phyloP scores from a whole-genome alignment of 64 coral and sea anemone genomes.

The Porites australiensis region DNA sequence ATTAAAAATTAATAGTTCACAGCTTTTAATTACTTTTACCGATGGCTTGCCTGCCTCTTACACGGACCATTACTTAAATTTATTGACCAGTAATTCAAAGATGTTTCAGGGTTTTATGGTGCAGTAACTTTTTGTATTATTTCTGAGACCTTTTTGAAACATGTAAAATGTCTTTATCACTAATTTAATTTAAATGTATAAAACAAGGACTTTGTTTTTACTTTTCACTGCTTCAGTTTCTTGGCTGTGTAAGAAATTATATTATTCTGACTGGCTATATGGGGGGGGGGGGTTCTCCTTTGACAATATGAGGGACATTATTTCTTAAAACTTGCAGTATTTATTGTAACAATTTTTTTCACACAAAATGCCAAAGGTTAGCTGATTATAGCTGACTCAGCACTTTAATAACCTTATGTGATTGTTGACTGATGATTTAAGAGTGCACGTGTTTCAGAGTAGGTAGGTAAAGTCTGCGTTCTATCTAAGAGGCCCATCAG shows the following conservation, averaged over 20 bases:
- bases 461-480: conserved; percentile 4
- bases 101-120: conserved; percentile 13
- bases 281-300: neutral
- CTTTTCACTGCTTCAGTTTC: conserved; percentile 18
- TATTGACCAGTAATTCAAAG: conserved; percentile 10
- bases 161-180: conserved; percentile 10
- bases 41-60: neutral
- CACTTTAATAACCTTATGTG: neutral
- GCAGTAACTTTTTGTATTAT: conserved; percentile 6
- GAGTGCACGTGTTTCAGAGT: conserved; percentile 11
- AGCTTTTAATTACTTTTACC: conserved; percentile 11
- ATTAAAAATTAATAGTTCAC: conserved; percentile 12
- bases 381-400: conserved; percentile 9
- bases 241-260: conserved; percentile 6
- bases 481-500: conserved; percentile 6
- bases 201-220: conserved; percentile 2
- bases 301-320: conserved; percentile 8
- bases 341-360: conserved; percentile 11
- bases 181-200: conserved; percentile 12
- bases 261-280: conserved; percentile 11
- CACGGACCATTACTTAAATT: conserved; percentile 1
- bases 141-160: conserved; percentile 6
- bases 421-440: conserved; percentile 4
- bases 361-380: conserved; percentile 2
- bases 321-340: conserved; percentile 18